phyloP scores from a whole-genome alignment of 2,888 invertebrate genomes.

The Sarcophaga caerulescens region DNA sequence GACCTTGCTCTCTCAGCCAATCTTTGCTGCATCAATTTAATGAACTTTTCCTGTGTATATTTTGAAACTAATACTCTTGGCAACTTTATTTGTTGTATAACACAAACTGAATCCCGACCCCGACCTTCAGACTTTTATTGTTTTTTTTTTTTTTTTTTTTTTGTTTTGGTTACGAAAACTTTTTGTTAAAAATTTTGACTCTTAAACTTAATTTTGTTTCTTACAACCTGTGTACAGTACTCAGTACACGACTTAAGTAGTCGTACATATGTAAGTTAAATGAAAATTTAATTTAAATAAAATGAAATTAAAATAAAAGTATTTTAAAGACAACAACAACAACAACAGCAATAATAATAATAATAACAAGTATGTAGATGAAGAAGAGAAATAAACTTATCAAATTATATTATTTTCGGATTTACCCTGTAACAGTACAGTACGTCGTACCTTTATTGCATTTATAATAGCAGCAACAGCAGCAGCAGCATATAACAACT shows the following conservation, averaged over 20 bases:
- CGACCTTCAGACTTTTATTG: background rate
- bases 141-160: background rate
- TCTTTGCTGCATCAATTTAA: background rate
- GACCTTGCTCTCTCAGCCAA: too few species aligned
- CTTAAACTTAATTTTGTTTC: background rate
- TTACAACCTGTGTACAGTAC: background rate
- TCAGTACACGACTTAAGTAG: background rate
- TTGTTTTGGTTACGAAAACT: background rate
- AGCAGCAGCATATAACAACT: conserved; percentile 9
- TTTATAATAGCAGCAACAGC: conserved; percentile 5
- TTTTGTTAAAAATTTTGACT: background rate
- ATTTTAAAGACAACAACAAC: too few species aligned
- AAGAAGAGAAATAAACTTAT: conserved; percentile 47
- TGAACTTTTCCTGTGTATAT: background rate
- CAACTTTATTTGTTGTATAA: too few species aligned
- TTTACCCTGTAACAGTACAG: background rate
- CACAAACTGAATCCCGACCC: too few species aligned
- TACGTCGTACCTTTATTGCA: conserved; percentile 53
- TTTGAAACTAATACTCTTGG: too few species aligned
- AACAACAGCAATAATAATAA: too few species aligned
- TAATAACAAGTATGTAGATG: conserved; percentile 62
- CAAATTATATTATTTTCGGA: conserved; percentile 50
- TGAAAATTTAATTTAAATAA: conserved; percentile 66
- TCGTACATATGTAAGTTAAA: background rate
- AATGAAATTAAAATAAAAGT: conserved; percentile 57